Percentiles rank a stretch among this genome's conserved stretches.
Conservation (phyloP, 1,140 invertebrate species). For the Drosophila novamexicana region DNA sequence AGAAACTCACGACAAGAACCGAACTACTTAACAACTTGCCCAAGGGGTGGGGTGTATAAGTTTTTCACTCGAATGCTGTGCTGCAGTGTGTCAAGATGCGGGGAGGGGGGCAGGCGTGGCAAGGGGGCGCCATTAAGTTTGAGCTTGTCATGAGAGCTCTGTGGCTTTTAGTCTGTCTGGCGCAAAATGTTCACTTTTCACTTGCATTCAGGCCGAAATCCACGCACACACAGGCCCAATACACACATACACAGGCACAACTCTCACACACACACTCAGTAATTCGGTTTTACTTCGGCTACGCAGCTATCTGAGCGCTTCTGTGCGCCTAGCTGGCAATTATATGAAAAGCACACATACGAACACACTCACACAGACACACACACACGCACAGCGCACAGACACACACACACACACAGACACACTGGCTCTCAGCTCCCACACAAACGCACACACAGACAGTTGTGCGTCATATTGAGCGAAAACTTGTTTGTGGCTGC, state of each 20-base stretch:
- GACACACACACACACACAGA: conserved; percentile 50
- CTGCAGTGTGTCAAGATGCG: neutral
- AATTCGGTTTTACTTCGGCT: conserved; percentile 3
- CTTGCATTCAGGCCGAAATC: conserved; percentile 17
- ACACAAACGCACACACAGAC: neutral
- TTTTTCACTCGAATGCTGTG: conserved; percentile 28
- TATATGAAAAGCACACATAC: conserved; percentile 57
- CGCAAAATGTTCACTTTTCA: conserved; percentile 16
- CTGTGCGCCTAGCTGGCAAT: conserved; percentile 67
- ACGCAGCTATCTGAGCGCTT: conserved; percentile 33
- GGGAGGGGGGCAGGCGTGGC: neutral
- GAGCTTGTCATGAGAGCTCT: conserved; percentile 59
- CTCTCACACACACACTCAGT: conserved; percentile 8
- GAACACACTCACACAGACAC: conserved; percentile 31
- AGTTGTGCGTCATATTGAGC: conserved; percentile 27
- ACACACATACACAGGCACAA: conserved; percentile 11
- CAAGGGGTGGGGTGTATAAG: conserved; percentile 27
- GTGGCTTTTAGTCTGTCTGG: conserved; percentile 17
- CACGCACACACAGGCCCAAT: neutral
- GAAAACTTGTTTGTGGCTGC: conserved; percentile 51
- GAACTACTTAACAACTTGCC: conserved; percentile 48
- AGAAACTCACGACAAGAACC: neutral
- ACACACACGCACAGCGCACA: conserved; percentile 1
- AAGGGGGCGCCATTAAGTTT: conserved; percentile 61
- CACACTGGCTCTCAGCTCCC: conserved; percentile 20